Conservation (phyloP, 2,888 invertebrate genomes). For the Omphaloscelis lunosa region DNA sequence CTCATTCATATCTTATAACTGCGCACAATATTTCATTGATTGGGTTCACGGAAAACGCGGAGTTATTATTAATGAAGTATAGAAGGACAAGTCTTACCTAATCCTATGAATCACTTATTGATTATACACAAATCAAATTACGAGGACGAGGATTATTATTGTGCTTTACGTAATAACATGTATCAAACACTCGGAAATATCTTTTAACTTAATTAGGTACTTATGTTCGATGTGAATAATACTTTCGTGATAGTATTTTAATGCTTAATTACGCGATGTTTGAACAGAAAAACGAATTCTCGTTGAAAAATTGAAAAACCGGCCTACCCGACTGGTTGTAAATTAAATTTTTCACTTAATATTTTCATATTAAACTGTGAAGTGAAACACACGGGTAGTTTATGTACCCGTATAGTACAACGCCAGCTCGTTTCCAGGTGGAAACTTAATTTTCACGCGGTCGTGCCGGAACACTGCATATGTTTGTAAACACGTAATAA, state of each 20-base stretch:
- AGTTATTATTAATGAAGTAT: constrained; percentile 41
- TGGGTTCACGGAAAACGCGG: constrained; percentile 29
- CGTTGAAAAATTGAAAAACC: constrained; percentile 30
- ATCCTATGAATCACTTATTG: constrained; percentile 51
- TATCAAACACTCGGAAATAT: constrained; percentile 10
- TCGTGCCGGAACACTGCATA: constrained; percentile 75
- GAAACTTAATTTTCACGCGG: constrained; percentile 78
- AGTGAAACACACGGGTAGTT: constrained; percentile 61
- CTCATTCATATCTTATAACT: constrained; percentile 35
- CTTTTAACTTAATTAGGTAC: background rate
- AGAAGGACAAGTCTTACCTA: constrained; percentile 36
- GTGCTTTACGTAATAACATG: constrained; percentile 14
- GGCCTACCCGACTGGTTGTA: constrained; percentile 62
- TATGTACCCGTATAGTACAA: constrained; percentile 36
- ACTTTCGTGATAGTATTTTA: constrained; percentile 1
- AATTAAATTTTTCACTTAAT: constrained; percentile 75
- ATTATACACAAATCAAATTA: constrained; percentile 49
- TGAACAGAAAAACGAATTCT: constrained; percentile 7
- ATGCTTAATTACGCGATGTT: constrained; percentile 1
- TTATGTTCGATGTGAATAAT: background rate
- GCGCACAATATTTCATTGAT: constrained; percentile 43
- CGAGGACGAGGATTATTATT: constrained; percentile 31
- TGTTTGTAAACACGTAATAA: constrained; percentile 77
- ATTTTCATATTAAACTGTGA: constrained; percentile 70
- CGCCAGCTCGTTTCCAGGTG: constrained; percentile 64